phyloP scores from a whole-genome alignment of 1,140 invertebrate species.

The Nephila pilipes region DNA sequence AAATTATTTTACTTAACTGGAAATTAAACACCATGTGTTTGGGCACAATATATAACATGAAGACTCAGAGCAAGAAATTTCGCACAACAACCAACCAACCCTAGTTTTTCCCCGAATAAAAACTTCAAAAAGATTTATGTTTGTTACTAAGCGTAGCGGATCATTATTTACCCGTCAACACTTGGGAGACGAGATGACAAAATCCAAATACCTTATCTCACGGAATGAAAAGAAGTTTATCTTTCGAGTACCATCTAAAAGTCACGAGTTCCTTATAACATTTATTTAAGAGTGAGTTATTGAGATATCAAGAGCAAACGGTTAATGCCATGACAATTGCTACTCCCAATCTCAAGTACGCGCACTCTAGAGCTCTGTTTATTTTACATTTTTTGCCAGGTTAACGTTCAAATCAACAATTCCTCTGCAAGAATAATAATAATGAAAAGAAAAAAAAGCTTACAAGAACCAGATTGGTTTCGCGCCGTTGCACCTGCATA shows the following conservation, averaged over 20 bases:
- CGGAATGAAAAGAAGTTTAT: neutral
- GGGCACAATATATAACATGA: no score
- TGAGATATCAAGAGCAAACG: neutral
- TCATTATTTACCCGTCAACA: neutral
- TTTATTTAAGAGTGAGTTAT: neutral
- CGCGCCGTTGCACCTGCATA: neutral
- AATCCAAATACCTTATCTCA: neutral
- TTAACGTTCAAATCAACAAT: neutral
- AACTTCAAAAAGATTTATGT: neutral
- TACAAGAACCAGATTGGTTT: neutral
- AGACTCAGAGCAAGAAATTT: no score
- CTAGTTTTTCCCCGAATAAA: no score
- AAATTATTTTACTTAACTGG: no score
- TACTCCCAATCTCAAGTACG: neutral
- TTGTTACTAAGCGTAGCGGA: neutral
- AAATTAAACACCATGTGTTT: no score
- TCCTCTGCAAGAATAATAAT: neutral
- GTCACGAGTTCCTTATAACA: slow-evolving; percentile 11
- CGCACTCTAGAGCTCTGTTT: neutral
- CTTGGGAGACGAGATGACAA: neutral
- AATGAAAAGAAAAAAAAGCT: neutral
- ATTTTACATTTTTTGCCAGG: neutral
- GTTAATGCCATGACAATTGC: neutral
- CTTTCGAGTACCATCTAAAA: slow-evolving; percentile 4
- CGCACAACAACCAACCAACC: no score